Evolutionary conservation across 2,888 invertebrate genomes (phyloP), one percentile per base, ranked within the genome.

Genomic region (Acanthosepion esculentum): DNA sequence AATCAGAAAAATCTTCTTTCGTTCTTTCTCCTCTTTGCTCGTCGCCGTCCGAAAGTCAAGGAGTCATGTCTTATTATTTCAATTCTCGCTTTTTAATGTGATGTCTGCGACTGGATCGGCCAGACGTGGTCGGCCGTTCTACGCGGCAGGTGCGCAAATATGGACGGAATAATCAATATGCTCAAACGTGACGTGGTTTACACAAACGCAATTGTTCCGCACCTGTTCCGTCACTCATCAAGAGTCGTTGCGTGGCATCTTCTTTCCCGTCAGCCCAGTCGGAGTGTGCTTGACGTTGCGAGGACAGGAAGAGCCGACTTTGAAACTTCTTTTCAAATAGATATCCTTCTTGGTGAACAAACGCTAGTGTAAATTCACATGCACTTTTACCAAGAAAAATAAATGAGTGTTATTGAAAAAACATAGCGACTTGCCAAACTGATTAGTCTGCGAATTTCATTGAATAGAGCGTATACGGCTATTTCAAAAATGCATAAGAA

Each of bases 141-240:
- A 33, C 12, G 78, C 33, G 33, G 78, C 78, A 78, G 78, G 78
- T 78, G 78, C 78, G n/a, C 33, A 78, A 78, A 78, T 78, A 78
- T 10, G 78, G n/a, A 78, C n/a, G 12, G 15, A 78, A 78, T 78
- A 78, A 78, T 78, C 78, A 78, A 78, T 78, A 78, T n/a, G n/a
- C 78, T 78, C 78, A 78, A 78, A 78, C 78, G 78, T 78, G 78
- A 78, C 33, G n/a, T n/a, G 78, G 78, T 78, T 78, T 78, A 78
- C 78, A 78, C 78, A 78, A 33, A 78, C 78, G 78, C 10, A 10
- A 78, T 78, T 78, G 78, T 12, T 78, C 8, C 78, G 4, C 78
- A 78, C 78, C 78, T 78, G 78, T 78, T 33, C 78, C 78, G 78
- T 78, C 78, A 78, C n/a, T 78, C n/a, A n/a, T n/a, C n/a, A 33